Percentiles rank a stretch among this genome's conserved stretches.
Evolutionary conservation across 2,797 vertebrate genomes (phyloP).

Genomic region (Nannoperca obscura): DNA sequence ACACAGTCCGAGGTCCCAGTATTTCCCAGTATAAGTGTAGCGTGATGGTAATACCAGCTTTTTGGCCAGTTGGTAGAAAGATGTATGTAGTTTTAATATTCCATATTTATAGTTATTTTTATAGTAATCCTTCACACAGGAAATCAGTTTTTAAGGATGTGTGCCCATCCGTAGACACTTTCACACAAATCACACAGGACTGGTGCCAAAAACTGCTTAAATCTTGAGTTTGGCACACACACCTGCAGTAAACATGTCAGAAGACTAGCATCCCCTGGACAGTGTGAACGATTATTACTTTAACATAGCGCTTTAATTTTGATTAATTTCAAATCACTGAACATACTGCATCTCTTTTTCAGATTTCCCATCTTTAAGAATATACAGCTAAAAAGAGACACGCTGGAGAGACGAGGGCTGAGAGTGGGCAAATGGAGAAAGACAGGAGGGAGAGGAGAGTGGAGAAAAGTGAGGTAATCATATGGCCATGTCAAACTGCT

Average conservation of each 20-base stretch:
- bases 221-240: background rate
- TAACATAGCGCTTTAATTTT: background rate
- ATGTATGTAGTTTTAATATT: constrained; percentile 12
- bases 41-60: constrained; percentile 15
- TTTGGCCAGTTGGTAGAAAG: background rate
- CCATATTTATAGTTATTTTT: constrained; percentile 25
- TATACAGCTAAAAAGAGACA: constrained; percentile 28
- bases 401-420: constrained; percentile 13
- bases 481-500: constrained; percentile 63
- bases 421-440: constrained; percentile 30
- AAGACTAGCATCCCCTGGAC: background rate
- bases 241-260: background rate
- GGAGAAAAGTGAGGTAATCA: constrained; percentile 60
- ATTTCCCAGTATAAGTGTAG: constrained; percentile 19
- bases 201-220: constrained; percentile 4
- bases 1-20: constrained; percentile 18
- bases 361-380: constrained; percentile 15
- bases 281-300: background rate
- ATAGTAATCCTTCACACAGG: constrained; percentile 28
- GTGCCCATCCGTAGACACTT: constrained; percentile 17
- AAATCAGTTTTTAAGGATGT: constrained; percentile 16
- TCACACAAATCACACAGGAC: constrained; percentile 25
- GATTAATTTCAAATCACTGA: constrained; percentile 8
- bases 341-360: background rate
- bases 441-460: constrained; percentile 38